Conservation (phyloP, 92 coral and sea anemone genomes). For the Montipora capitata region DNA sequence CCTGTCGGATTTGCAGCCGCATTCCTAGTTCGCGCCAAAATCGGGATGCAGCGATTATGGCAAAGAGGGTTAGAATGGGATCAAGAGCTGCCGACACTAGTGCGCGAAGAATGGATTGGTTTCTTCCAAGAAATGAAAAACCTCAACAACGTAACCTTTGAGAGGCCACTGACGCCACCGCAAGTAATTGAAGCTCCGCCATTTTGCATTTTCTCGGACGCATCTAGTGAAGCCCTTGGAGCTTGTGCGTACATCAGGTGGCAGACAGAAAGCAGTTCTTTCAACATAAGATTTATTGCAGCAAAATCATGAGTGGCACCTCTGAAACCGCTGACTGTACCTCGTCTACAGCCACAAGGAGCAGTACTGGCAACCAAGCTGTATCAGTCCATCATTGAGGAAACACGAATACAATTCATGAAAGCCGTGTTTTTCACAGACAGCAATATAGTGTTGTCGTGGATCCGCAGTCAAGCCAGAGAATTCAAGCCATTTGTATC, state of each 20-base stretch:
- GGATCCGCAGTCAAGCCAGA: conserved; percentile 43
- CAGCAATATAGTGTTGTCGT: conserved; percentile 59
- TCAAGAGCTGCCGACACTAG: not conserved
- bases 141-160: conserved; percentile 45
- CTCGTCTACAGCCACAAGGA: conserved; percentile 61
- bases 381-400: conserved; percentile 30
- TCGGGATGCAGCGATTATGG: no score
- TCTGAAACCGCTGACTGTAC: no score
- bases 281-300: no score
- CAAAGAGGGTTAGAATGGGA: conserved; percentile 55
- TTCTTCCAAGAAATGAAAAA: conserved; percentile 58
- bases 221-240: conserved; percentile 53
- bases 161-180: conserved; percentile 51
- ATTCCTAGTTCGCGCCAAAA: no score
- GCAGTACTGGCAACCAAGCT: conserved; percentile 51
- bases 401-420: conserved; percentile 31
- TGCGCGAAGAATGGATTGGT: not conserved
- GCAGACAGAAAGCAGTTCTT: no score
- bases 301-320: no score
- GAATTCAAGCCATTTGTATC: conserved; percentile 67
- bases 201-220: conserved; percentile 55
- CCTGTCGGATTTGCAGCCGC: no score
- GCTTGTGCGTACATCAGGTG: conserved; percentile 37
- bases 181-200: conserved; percentile 32
- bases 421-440: conserved; percentile 36